Evolutionary conservation across 1,140 invertebrate species (phyloP).

Genomic region (Microvelia longipes): DNA sequence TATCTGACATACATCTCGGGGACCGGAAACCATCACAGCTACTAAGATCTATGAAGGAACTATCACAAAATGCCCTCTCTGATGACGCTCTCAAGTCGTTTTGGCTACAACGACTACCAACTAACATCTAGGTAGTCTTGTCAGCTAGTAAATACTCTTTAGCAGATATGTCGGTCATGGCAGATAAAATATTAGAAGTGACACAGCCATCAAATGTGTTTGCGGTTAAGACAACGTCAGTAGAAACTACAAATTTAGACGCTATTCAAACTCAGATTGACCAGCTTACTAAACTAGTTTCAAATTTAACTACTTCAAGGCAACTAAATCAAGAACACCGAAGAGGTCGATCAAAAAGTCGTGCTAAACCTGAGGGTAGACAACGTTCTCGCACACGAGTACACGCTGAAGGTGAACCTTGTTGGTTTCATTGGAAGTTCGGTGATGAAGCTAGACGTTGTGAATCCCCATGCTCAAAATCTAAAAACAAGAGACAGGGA

Average conservation of each 20-base stretch:
- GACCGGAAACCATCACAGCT: conserved; percentile 27
- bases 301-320: background rate
- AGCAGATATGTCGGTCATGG: conserved; percentile 2
- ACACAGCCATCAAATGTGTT: background rate
- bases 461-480: conserved; percentile 13
- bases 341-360: background rate
- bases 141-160: background rate
- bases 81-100: conserved; percentile 24
- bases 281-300: background rate
- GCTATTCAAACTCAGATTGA: background rate
- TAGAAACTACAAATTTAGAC: background rate
- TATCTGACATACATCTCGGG: conserved; percentile 12
- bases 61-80: conserved; percentile 16
- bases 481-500: conserved; percentile 5
- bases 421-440: conserved; percentile 11
- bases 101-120: conserved; percentile 1
- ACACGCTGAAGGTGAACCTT: background rate
- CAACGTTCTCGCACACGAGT: background rate
- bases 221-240: background rate
- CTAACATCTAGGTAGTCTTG: background rate
- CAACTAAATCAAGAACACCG: conserved; percentile 2
- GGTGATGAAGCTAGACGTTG: conserved; percentile 19
- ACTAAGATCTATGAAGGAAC: conserved; percentile 20
- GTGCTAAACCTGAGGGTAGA: background rate
- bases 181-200: conserved; percentile 8